Conservation (phyloP, 23 tunicate species). For the Botrylloides violaceus region DNA sequence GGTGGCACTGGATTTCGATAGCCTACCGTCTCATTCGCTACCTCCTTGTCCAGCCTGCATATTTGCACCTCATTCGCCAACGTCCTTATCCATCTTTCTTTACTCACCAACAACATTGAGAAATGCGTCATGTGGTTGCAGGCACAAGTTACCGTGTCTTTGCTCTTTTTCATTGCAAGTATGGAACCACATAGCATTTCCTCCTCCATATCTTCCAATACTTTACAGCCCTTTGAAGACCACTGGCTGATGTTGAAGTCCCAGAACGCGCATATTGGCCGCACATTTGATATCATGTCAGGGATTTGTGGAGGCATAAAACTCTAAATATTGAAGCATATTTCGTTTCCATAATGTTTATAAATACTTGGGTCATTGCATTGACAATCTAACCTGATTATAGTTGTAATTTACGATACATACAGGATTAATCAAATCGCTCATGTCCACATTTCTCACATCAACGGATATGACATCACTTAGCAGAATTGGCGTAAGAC, state of each 20-base stretch:
- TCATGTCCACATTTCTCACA: constrained; percentile 35
- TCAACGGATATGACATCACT: constrained; percentile 54
- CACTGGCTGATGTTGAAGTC: constrained; percentile 36
- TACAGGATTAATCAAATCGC: constrained; percentile 33
- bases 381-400: not conserved
- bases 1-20: no score
- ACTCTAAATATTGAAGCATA: no score
- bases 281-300: constrained; percentile 1
- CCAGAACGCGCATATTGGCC: constrained; percentile 52
- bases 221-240: constrained; percentile 51
- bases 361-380: no score
- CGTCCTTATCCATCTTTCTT: no score
- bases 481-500: constrained; percentile 12
- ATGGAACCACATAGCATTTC: not conserved
- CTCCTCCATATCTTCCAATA: constrained; percentile 5
- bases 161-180: not conserved
- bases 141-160: constrained; percentile 28
- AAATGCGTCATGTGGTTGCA: constrained; percentile 92
- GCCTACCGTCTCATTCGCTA: no score
- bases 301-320: not conserved
- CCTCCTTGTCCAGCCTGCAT: no score
- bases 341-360: no score
- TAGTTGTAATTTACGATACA: not conserved
- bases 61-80: no score
- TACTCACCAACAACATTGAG: constrained; percentile 58